Evolutionary conservation across 2,888 invertebrate species (phyloP), one percentile per base, ranked within the genome.

Genomic region (Actias luna): DNA sequence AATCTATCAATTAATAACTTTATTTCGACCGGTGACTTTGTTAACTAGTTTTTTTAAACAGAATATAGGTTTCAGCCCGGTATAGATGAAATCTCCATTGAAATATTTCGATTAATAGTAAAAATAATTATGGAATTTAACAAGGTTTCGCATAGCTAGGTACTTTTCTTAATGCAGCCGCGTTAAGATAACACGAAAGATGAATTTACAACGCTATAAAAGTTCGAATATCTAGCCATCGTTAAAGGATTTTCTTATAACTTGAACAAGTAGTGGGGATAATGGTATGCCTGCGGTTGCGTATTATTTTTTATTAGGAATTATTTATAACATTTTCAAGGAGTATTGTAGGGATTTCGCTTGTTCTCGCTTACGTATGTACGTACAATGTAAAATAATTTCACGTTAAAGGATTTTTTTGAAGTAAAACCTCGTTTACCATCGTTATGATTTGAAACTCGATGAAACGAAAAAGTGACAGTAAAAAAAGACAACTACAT

Each of bases 151-250:
- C 46, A 50, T 25, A 25, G 12, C 10, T 50, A 12, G 16, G 29
- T 29, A 55, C 18, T 55, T 29, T 50, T 50, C 25, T 25, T 10
- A 50, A 50, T 25, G 25, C 12, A 12, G 12, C 27, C 18, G 55
- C 55, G n/a, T 29, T 55, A 55, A 55, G 55, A 55, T 55, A 55
- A 55, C n/a, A 4, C 46, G 10, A 12, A 14, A 29, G 55, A 55
- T 55, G 55, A 5, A 55, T 55, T 55, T 55, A 55, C 29, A 55
- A 29, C 55, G n/a, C 55, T 29, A 55, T 55, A 55, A 55, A 55
- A n/a, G 55, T 55, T 55, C 16, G n/a, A n/a, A 55, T 55, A 29
- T 16, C 29, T 29, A 55, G 29, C 55, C 55, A 50, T 55, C 55
- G 55, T 55, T 55, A 55, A 55, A 29, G 29, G 16, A 55, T 55